Conservation (phyloP, 2,888 invertebrate species). For the Synanthedon tipuliformis region DNA sequence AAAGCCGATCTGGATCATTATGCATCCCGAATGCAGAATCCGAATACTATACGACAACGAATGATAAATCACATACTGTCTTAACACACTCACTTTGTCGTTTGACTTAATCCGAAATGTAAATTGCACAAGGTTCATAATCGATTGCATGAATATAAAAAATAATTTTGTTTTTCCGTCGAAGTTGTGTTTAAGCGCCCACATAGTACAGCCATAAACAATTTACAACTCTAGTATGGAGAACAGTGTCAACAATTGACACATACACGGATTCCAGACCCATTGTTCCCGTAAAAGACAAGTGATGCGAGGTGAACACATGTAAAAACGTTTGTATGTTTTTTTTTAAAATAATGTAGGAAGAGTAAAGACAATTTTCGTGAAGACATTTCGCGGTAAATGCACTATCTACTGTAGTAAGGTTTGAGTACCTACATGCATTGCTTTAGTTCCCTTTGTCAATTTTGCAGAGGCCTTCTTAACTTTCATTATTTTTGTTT, state of each 20-base stretch:
- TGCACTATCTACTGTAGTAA: too few species aligned
- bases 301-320: constrained; percentile 17
- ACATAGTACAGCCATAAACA: constrained; percentile 23
- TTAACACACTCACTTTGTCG: too few species aligned
- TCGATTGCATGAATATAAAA: neutral
- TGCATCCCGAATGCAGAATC: constrained; percentile 12
- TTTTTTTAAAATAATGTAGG: too few species aligned
- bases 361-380: too few species aligned
- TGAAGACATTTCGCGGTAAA: too few species aligned
- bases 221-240: constrained; percentile 27
- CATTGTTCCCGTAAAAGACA: constrained; percentile 25
- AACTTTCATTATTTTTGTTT: too few species aligned
- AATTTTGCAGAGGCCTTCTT: too few species aligned
- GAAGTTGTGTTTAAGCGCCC: constrained; percentile 16
- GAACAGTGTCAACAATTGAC: constrained; percentile 28
- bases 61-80: constrained; percentile 4
- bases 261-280: constrained; percentile 23
- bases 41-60: constrained; percentile 11
- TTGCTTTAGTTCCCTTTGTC: too few species aligned
- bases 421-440: too few species aligned
- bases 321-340: constrained; percentile 16
- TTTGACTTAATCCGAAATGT: too few species aligned
- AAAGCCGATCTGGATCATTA: constrained; percentile 25
- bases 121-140: too few species aligned
- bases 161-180: neutral